Evolutionary conservation across 2,113 vertebrate species (phyloP).

Genomic region (Pseudopodoces humilis): DNA sequence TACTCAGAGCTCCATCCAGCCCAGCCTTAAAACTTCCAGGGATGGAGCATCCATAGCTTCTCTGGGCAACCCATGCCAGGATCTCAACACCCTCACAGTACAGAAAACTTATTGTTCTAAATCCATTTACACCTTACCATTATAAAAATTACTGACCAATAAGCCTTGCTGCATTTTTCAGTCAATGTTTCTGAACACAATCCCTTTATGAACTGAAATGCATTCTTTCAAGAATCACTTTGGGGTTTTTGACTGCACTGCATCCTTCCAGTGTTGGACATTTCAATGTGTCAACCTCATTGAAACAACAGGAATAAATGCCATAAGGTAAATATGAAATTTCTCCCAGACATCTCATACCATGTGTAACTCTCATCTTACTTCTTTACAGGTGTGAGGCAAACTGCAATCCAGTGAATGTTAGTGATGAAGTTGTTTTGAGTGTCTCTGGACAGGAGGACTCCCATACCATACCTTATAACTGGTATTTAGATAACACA

Average conservation of each 20-base stretch:
- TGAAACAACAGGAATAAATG: not conserved
- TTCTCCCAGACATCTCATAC: not conserved
- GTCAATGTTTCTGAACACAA: not conserved
- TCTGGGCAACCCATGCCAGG: not conserved
- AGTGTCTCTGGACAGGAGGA: constrained; percentile 38
- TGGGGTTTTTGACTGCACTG: not conserved
- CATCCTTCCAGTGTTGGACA: not conserved
- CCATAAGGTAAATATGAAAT: not conserved
- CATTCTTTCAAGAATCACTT: not conserved
- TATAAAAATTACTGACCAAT: not conserved
- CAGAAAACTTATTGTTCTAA: not conserved
- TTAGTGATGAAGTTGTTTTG: constrained; percentile 34
- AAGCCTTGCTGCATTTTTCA: not conserved
- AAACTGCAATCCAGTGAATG: constrained; percentile 68
- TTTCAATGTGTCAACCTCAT: not conserved
- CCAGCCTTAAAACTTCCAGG: not conserved
- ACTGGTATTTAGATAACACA: constrained; percentile 72
- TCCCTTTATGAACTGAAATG: not conserved
- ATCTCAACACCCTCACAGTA: not conserved
- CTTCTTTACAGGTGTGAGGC: constrained; percentile 70
- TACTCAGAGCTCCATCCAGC: not conserved
- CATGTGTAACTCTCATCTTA: not conserved
- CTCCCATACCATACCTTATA: constrained; percentile 9
- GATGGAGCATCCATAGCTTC: not conserved
- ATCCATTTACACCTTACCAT: not conserved